A percentile compares a stretch with the other conserved stretches of the same genome.
Evolutionary conservation across 2,888 invertebrate species (phyloP).

Genomic region (Pseudococcus viburni): DNA sequence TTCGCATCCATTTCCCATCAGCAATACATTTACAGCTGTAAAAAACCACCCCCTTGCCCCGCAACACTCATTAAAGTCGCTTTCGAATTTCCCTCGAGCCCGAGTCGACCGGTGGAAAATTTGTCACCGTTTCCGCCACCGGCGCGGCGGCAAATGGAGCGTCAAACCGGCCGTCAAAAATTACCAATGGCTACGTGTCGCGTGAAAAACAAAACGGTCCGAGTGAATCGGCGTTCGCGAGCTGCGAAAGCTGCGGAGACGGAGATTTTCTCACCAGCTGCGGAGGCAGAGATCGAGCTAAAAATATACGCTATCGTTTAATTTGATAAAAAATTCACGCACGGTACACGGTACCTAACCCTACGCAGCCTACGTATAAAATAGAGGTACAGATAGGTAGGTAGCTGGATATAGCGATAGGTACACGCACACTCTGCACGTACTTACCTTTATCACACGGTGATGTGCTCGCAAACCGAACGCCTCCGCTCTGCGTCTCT

Average conservation of each 20-base stretch:
- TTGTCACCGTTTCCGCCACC: not conserved
- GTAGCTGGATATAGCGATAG: not conserved
- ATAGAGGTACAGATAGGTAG: not conserved
- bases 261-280: not conserved
- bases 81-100: not conserved
- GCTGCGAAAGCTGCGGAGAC: not conserved
- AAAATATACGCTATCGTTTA: constrained; percentile 37
- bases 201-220: not conserved
- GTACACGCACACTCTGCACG: constrained; percentile 15
- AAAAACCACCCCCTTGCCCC: no score
- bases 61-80: no score
- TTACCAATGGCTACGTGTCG: not conserved
- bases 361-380: not conserved
- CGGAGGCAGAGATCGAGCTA: not conserved
- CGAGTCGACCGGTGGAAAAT: not conserved
- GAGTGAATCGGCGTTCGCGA: not conserved
- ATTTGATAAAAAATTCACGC: constrained; percentile 43
- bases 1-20: no score
- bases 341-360: not conserved
- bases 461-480: constrained; percentile 11
- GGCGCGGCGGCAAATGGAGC: not conserved
- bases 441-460: not conserved
- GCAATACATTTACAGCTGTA: no score
- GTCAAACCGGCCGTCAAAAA: not conserved
- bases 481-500: not conserved